phyloP scores from a whole-genome alignment of 2,888 invertebrate genomes.

The Bibio marci region DNA sequence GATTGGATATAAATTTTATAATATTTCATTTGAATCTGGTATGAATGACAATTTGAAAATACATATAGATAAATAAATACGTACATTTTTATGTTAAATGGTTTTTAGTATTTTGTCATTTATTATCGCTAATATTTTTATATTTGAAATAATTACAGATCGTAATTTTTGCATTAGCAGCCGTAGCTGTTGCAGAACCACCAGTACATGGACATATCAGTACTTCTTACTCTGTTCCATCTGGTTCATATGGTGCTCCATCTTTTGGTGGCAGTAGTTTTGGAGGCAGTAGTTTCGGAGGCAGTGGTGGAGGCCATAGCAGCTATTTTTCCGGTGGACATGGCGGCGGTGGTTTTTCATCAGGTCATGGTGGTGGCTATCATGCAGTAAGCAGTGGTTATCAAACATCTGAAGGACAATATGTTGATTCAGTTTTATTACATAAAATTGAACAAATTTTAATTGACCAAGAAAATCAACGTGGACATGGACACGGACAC shows the following conservation, averaged over 20 bases:
- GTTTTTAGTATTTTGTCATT: not conserved
- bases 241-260: conserved; percentile 5
- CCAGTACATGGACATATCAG: conserved; percentile 2
- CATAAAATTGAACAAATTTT: conserved; percentile 65
- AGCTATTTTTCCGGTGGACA: conserved; percentile 3
- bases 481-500: conserved; percentile 21
- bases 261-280: conserved; percentile 5
- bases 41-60: too few species aligned
- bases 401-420: conserved; percentile 57
- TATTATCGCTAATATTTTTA: not conserved
- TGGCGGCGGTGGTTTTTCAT: conserved; percentile 15
- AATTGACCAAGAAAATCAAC: conserved; percentile 50
- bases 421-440: conserved; percentile 53
- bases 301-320: conserved; percentile 2
- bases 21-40: too few species aligned
- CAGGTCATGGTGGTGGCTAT: conserved; percentile 46
- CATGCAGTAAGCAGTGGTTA: conserved; percentile 50
- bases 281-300: conserved; percentile 3
- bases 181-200: conserved; percentile 8
- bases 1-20: too few species aligned
- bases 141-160: conserved; percentile 4
- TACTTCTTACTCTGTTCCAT: conserved; percentile 2
- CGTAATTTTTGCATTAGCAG: conserved; percentile 5
- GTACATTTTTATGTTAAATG: not conserved
- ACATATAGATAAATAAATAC: too few species aligned